Evolutionary conservation across 2,888 invertebrate genomes (phyloP).

Genomic region (Mythimna albipuncta): DNA sequence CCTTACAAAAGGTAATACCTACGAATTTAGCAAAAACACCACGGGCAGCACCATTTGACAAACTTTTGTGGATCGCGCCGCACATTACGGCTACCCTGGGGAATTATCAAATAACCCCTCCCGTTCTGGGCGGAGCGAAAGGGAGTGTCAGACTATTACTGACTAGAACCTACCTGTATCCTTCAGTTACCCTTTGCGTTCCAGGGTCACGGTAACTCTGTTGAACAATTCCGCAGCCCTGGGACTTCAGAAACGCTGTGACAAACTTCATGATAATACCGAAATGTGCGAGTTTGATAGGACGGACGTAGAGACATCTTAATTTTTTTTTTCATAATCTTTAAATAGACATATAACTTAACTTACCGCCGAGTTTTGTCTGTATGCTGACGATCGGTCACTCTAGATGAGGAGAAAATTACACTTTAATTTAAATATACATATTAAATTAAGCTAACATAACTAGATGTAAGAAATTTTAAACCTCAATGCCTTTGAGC

Average conservation of each 20-base stretch:
- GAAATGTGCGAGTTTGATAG: background rate
- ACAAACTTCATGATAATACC: background rate
- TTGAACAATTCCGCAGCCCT: no score
- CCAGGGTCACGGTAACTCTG: no score
- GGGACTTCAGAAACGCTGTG: constrained; percentile 1
- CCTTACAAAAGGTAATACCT: constrained; percentile 15
- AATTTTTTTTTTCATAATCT: background rate
- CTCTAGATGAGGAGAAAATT: constrained; percentile 18
- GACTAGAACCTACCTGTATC: no score
- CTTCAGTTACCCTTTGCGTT: no score
- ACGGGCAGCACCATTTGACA: constrained; percentile 18
- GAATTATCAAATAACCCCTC: no score
- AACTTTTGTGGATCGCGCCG: constrained; percentile 18
- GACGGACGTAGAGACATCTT: background rate
- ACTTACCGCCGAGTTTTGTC: constrained; percentile 27
- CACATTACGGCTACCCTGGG: background rate
- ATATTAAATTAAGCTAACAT: background rate
- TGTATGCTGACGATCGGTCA: constrained; percentile 13
- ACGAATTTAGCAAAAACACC: constrained; percentile 21
- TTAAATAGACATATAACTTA: background rate
- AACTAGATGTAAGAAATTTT: no score
- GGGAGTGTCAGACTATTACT: no score
- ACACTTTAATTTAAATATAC: background rate
- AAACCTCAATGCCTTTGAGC: background rate
- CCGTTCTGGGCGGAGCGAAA: no score